Conservation (phyloP, 2,888 invertebrate species). For the Acanthoscelides obtectus region DNA sequence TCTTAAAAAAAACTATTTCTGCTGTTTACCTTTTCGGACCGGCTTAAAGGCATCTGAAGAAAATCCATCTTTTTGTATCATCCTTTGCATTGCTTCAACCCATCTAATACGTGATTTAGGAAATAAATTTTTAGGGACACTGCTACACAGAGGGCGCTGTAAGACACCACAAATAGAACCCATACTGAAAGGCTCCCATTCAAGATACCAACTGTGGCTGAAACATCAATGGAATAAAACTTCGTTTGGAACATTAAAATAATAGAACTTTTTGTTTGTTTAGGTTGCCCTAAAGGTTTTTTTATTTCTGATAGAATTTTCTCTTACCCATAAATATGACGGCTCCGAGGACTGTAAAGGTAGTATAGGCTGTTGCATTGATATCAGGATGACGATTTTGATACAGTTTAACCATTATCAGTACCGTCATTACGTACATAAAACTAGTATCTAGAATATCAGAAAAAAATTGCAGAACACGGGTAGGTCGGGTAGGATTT, state of each 20-base stretch:
- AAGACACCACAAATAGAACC: slow-evolving; percentile 64
- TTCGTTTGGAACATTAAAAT: not conserved
- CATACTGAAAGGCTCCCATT: slow-evolving; percentile 63
- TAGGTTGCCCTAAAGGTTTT: too few species aligned
- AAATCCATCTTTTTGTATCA: slow-evolving; percentile 21
- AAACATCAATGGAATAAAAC: slow-evolving; percentile 36
- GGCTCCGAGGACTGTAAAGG: slow-evolving; percentile 69
- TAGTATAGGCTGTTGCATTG: slow-evolving; percentile 74
- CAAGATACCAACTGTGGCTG: slow-evolving; percentile 63
- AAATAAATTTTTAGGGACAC: slow-evolving; percentile 44
- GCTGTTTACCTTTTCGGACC: slow-evolving; percentile 31
- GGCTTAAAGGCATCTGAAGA: slow-evolving; percentile 25
- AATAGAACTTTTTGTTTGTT: not conserved
- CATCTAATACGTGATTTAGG: slow-evolving; percentile 46
- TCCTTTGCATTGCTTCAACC: slow-evolving; percentile 61
- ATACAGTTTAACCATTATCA: slow-evolving; percentile 83
- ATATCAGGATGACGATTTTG: slow-evolving; percentile 84
- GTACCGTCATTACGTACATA: slow-evolving; percentile 85
- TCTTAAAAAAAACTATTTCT: too few species aligned
- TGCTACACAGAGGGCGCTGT: slow-evolving; percentile 56
- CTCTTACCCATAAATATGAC: slow-evolving; percentile 64
- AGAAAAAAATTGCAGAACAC: too few species aligned
- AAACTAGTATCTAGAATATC: slow-evolving; percentile 76
- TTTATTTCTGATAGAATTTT: too few species aligned
- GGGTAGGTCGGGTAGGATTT: too few species aligned